A percentile compares a stretch with the other conserved stretches of the same genome.
These are phyloP conservation scores for Bos indicus DNA, from an alignment of 2,113 vertebrate species.

Conservation along the genomic window DNA sequence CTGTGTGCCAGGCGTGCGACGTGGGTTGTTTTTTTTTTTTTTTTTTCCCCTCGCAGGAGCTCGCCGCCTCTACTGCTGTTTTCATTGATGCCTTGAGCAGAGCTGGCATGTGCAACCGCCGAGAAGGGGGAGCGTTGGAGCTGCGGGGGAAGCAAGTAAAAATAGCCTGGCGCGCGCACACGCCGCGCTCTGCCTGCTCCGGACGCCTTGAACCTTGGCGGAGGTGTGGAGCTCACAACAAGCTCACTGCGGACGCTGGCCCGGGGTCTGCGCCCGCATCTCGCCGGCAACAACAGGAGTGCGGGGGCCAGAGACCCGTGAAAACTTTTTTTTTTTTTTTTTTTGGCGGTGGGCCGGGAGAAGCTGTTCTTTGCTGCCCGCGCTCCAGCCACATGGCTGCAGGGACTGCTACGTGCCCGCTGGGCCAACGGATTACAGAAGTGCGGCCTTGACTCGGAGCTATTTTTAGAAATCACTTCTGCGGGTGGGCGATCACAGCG, in stretches of 20 bases:
- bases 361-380: background rate
- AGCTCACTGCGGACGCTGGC: background rate
- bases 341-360: background rate
- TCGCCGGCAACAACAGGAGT: background rate
- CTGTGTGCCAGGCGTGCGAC: background rate
- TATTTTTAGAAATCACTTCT: conserved; percentile 78
- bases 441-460: conserved; percentile 59
- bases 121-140: conserved; percentile 28
- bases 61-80: conserved; percentile 54
- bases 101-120: conserved; percentile 63
- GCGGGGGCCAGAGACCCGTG: background rate
- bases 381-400: conserved; percentile 48
- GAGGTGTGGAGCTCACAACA: background rate
- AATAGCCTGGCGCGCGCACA: conserved; percentile 58
- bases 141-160: conserved; percentile 64
- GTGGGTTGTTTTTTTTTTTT: background rate
- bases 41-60: background rate
- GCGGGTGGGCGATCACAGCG: conserved; percentile 11
- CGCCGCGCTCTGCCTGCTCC: conserved; percentile 23
- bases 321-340: conserved; percentile 30
- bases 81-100: conserved; percentile 70
- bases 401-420: conserved; percentile 29
- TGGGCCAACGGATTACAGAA: conserved; percentile 49
- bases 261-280: background rate
- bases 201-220: conserved; percentile 43